Evolutionary conservation across 2,113 vertebrate species (phyloP).

Genomic region (Rhodinocichla rosea): DNA sequence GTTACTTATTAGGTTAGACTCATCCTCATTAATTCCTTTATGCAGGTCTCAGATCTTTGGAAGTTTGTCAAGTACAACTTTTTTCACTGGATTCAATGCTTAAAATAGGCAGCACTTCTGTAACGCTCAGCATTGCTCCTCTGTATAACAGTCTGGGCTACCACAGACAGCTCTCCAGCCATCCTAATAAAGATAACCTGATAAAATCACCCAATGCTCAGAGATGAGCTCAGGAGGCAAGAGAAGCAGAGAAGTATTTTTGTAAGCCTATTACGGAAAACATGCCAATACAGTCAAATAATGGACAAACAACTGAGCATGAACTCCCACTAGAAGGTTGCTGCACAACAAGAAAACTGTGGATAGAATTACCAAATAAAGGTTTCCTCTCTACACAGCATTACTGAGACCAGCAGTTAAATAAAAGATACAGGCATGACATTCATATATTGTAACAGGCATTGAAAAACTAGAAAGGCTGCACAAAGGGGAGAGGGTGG

Average conservation of each 20-base stretch:
- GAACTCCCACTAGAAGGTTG: background rate
- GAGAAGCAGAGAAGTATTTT: background rate
- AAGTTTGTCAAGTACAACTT: background rate
- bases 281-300: background rate
- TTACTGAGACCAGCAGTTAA: background rate
- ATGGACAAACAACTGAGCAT: background rate
- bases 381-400: background rate
- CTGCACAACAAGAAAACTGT: background rate
- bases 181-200: background rate
- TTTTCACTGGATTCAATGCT: background rate
- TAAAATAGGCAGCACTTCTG: background rate
- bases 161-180: background rate
- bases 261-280: background rate
- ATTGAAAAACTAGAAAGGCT: background rate
- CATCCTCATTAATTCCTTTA: background rate
- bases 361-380: background rate
- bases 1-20: background rate
- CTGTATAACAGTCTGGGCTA: background rate
- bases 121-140: background rate
- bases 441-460: background rate
- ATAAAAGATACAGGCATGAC: background rate
- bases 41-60: background rate
- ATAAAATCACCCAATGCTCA: background rate
- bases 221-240: background rate
- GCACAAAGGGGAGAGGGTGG: background rate